A percentile compares a stretch with the other conserved stretches of the same genome.
Conservation (phyloP, 2,888 invertebrate species). For the Apocheima hispidaria region DNA sequence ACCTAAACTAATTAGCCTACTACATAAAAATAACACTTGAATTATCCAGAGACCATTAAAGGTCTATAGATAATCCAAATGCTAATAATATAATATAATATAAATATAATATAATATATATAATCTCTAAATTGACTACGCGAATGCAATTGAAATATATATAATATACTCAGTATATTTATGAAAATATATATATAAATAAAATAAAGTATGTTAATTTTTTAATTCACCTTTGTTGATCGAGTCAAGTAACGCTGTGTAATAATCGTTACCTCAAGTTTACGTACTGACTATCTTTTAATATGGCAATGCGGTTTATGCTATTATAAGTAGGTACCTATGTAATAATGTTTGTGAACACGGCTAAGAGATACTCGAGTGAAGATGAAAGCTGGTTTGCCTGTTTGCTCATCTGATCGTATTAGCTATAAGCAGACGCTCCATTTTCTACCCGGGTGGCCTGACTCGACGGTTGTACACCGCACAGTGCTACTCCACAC, state of each 20-base stretch:
- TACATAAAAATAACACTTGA: too few relatives aligned
- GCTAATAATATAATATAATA: too few relatives aligned
- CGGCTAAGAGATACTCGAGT: conserved; percentile 72
- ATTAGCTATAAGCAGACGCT: conserved; percentile 81
- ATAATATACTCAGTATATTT: too few relatives aligned
- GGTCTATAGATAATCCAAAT: too few relatives aligned
- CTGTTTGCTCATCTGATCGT: conserved; percentile 84
- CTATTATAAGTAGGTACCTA: conserved; percentile 29
- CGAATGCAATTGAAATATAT: too few relatives aligned
- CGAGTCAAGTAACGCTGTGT: neutral
- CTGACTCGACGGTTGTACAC: conserved; percentile 79
- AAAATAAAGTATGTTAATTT: too few relatives aligned
- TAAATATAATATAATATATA: too few relatives aligned
- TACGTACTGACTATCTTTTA: conserved; percentile 16
- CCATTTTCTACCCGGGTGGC: conserved; percentile 79
- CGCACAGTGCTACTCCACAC: conserved; percentile 72
- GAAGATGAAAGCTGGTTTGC: conserved; percentile 83
- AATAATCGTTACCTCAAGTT: conserved; percentile 3
- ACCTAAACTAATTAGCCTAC: too few relatives aligned
- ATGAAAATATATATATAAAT: too few relatives aligned
- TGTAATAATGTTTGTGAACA: conserved; percentile 49
- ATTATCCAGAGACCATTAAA: too few relatives aligned
- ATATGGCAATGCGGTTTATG: conserved; percentile 6
- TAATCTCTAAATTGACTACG: too few relatives aligned
- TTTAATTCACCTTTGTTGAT: neutral